Conservation (phyloP, 2,797 vertebrate species). For the Okamejei kenojei region DNA sequence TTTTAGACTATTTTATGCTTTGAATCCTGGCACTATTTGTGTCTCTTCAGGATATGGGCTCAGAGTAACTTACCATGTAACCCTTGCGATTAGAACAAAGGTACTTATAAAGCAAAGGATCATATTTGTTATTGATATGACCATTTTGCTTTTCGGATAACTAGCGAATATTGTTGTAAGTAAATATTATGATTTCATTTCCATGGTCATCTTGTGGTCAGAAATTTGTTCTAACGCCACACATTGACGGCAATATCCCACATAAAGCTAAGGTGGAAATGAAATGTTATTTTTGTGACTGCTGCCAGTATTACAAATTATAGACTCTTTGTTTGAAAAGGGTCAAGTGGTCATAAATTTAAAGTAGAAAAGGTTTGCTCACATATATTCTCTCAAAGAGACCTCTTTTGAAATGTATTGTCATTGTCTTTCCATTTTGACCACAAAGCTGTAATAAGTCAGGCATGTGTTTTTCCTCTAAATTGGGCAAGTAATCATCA, state of each 20-base stretch:
- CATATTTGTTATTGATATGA: not conserved
- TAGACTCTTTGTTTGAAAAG: not conserved
- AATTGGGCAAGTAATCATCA: not conserved
- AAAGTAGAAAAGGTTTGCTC: not conserved
- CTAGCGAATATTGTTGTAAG: not conserved
- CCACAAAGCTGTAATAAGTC: not conserved
- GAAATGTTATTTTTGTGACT: not conserved
- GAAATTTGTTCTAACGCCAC: not conserved
- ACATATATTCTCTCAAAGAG: not conserved
- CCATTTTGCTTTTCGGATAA: not conserved
- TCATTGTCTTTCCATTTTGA: not conserved
- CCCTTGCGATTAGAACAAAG: not conserved
- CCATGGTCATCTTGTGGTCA: not conserved
- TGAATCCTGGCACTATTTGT: not conserved
- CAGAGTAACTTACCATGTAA: not conserved
- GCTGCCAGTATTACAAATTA: not conserved
- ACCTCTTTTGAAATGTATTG: not conserved
- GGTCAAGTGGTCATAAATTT: not conserved
- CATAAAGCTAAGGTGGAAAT: not conserved
- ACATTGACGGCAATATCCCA: not conserved
- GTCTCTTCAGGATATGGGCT: not conserved
- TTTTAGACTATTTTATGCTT: not conserved
- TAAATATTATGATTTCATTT: not conserved
- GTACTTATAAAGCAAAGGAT: not conserved
- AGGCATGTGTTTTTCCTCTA: not conserved